Evolutionary conservation across 2,888 invertebrate species (phyloP), one percentile per base, ranked within the genome.

Genomic region (Nowickia ferox): DNA sequence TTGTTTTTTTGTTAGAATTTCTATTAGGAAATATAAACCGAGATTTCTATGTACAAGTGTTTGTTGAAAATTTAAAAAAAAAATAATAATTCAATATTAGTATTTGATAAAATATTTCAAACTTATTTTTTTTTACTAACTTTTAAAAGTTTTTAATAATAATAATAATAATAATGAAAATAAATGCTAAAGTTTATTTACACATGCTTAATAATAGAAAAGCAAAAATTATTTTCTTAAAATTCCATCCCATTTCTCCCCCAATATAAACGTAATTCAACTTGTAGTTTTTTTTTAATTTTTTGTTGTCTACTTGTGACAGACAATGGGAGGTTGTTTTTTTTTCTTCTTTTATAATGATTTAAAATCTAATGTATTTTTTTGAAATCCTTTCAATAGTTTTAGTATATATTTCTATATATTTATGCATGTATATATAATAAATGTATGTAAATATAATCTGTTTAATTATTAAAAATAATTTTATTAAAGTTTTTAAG

Each of bases 341-440:
- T 48, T 19, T 48, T 19, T 9, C 61, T 48, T 48, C 15, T 9
- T 74, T 48, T 19, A 17, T 42, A 19, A 19, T 53, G n/a, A 17
- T 30, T 72, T 86, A 61, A 61, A 77, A 68, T 76, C 86, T 86
- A 86, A 48, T 86, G 86, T 86, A 86, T 86, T 86, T 86, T 81
- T 86, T 76, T 86, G 63, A 75, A 83, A 80, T 79, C 78, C 86
- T 86, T 86, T 86, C 86, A 86, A 86, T 83, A 85, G 77, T 82
- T 81, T 30, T 72, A 71, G 71, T 72, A 65, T 77, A 77, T 65
- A 51, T 68, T 42, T 48, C 8, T 48, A 19, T 53, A 40, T 72
- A 63, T 72, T 2, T 38, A 46, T 46, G 19, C 57, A 55, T 38
- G n/a, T 69, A 17, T 59, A 48, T 59, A 68, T 77, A 75, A 63